Percentiles rank a stretch among this genome's conserved stretches.
Evolutionary conservation across 1,140 invertebrate genomes (phyloP).

Genomic region (Trachymyrmex septentrionalis): DNA sequence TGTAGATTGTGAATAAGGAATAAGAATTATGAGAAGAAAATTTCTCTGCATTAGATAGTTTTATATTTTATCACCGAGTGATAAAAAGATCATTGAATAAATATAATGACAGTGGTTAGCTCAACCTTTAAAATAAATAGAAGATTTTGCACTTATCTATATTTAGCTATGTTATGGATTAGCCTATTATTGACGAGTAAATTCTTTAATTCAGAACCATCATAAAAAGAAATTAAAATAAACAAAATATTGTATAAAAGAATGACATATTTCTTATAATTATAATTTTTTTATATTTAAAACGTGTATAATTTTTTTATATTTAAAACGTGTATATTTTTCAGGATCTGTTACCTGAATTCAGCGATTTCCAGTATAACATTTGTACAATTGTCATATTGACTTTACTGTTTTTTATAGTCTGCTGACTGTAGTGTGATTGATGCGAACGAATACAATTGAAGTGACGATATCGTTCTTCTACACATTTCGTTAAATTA

Average conservation of each 20-base stretch:
- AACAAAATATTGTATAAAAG: background rate
- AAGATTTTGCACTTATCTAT: no score
- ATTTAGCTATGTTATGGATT: no score
- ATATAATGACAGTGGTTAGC: no score
- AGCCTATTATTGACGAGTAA: no score
- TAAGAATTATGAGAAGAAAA: no score
- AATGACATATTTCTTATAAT: background rate
- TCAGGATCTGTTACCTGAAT: background rate
- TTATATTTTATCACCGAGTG: no score
- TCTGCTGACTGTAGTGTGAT: background rate
- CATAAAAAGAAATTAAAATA: background rate
- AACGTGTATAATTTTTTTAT: background rate
- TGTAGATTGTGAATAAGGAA: no score
- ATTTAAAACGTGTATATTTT: background rate
- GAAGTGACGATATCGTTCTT: background rate
- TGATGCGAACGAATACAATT: background rate
- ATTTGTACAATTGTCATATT: background rate
- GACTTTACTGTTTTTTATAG: background rate
- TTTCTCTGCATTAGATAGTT: no score
- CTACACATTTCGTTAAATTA: background rate
- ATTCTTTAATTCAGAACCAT: background rate
- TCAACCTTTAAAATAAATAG: no score
- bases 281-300: background rate
- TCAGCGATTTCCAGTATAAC: background rate
- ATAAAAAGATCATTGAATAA: no score